Evolutionary conservation across 2,797 vertebrate genomes (phyloP), one percentile per base, ranked within the genome.

Genomic region (Hephaestus fuliginosus): DNA sequence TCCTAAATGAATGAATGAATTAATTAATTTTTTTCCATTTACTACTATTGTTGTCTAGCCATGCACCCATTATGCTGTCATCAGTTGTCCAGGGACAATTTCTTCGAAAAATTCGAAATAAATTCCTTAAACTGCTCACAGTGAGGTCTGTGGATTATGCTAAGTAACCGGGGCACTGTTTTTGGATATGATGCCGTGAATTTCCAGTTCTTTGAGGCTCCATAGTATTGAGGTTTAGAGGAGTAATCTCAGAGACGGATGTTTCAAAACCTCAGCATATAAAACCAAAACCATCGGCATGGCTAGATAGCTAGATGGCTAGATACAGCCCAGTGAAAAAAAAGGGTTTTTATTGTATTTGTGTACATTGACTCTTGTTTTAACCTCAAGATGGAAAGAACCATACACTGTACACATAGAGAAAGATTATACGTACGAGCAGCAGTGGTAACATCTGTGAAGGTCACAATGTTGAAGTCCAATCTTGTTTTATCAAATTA

Each of bases 401-500:
- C 15, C 0, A 48, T 25, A 44, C 51, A 18, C 15, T 28, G 33
- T 44, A 22, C 1, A 4, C 4, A 65, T 2, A 46, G 25, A n/a
- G 14, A 5, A 0, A 7, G 4, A 58, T 10, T 28, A 55, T 43
- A n/a, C 73, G 30, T 33, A 33, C 5, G 30, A 78, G 82, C 82
- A 82, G 79, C 65, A 81, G 70, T 28, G 51, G 61, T 20, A 74
- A 68, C 83, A 86, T 86, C 73, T 86, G 84, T 68, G 53, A 69
- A 72, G 78, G 67, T 76, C 75, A 70, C 63, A 76, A 72, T 70
- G 78, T 73, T 89, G 63, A 87, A 82, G 80, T 88, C 85, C 82
- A 83, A 83, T 85, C 81, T 69, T 70, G 64, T 88, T 88, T 88
- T 86, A 89, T 88, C 84, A 80, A 88, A 90, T 89, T 82, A 93